Evolutionary conservation across 2,113 vertebrate genomes (phyloP), one percentile per base, ranked within the genome.

Genomic region (Melozone crissalis): DNA sequence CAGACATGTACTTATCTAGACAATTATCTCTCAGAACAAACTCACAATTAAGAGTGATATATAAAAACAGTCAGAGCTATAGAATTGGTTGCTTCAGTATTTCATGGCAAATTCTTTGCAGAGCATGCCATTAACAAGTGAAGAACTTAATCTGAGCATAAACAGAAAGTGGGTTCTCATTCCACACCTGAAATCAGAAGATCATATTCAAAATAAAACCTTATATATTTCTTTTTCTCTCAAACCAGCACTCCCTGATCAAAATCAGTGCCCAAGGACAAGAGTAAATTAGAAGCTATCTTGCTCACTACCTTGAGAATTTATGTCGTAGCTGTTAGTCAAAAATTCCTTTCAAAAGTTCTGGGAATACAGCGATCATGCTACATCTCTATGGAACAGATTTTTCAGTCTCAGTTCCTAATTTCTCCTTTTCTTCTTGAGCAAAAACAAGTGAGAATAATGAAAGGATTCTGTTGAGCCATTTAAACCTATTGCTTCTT

Each of bases 181-280:
- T 78, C 67, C 28, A 80, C 46, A 80, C 15, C 20, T 39, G 72
- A 86, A 89, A 88, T 85, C 26, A 76, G 54, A 93, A 73, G 35
- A 66, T 31, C 15, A 28, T 49, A 76, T 54, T 79, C 21, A 84
- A 84, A 93, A 74, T 54, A 59, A 52, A 49, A 58, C 35, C 22
- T 58, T 66, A 15, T 18, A 2, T 57, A 27, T 61, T 58, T 57
- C 58, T 86, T 93, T 81, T 91, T 67, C 39, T 71, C 52, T 69
- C 82, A 91, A 83, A 68, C 9, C 22, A 85, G 37, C 22, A 75
- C 6, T 65, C 62, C 20, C 28, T 11, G 41, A 91, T 88, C 75
- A 94, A 90, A 94, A 76, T 51, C 78, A 90, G 58, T 19, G 41
- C 71, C 72, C 51, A 88, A 79, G 75, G 85, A 93, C 37, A 83